These are phyloP conservation scores for Anoplophora glabripennis DNA, from an alignment of 1,140 invertebrate species.

Conservation along the genomic window DNA sequence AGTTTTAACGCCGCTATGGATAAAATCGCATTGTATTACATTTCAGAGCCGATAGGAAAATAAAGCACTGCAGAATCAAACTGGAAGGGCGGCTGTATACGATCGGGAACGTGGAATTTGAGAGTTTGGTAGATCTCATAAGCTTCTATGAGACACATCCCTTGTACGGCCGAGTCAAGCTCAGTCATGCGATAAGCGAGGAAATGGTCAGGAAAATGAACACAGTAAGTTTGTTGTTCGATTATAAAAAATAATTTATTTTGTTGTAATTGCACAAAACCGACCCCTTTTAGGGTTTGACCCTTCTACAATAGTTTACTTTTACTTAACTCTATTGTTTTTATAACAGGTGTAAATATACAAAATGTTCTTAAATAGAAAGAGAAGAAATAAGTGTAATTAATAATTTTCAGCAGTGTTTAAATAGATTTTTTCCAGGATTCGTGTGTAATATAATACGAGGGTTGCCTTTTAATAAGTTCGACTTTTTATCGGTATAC, in stretches of 20 bases:
- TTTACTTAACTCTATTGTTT: no score
- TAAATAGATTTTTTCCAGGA: no score
- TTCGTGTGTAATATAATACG: no score
- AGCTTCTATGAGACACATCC: conserved; percentile 88
- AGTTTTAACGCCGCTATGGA: no score
- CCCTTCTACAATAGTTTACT: no score
- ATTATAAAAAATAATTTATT: no score
- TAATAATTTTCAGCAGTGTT: no score
- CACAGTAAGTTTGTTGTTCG: conserved; percentile 56
- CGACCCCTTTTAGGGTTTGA: conserved; percentile 24
- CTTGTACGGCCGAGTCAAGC: conserved; percentile 84
- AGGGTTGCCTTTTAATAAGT: no score
- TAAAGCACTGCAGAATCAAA: conserved; percentile 93
- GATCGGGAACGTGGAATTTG: conserved; percentile 88
- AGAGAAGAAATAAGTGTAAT: no score
- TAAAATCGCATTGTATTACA: conserved; percentile 1
- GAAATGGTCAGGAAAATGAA: conserved; percentile 66
- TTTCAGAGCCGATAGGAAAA: conserved; percentile 83
- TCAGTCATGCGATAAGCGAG: conserved; percentile 84
- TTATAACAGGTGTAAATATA: no score
- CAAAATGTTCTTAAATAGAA: no score
- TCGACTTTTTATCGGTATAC: no score
- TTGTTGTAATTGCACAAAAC: conserved; percentile 33
- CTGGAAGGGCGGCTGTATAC: conserved; percentile 86
- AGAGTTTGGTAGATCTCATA: conserved; percentile 90